Evolutionary conservation across 1,140 invertebrate species (phyloP), one percentile per base, ranked within the genome.

Genomic region (Euwallacea similis): DNA sequence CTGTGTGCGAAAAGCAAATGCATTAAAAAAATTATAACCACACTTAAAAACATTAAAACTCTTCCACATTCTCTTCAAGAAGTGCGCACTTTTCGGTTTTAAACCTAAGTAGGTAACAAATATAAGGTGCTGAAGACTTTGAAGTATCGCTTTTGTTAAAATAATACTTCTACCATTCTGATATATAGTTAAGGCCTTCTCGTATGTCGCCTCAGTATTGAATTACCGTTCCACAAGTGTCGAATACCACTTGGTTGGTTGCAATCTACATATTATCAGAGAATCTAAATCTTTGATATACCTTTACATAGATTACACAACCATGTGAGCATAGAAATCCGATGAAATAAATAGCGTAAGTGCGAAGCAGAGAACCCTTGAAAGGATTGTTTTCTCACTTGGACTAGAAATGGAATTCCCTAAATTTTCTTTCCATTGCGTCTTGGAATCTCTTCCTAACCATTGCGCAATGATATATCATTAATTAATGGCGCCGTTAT

Each of bases 141-240:
- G 33, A 71, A 71, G 69, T 71, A 65, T 58, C 46, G 63, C 56
- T 61, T 71, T 71, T 71, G 56, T 71, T 66, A 71, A 71, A 60
- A 71, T 59, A 65, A 71, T 71, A 43, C 53, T 66, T 71, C 42
- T 53, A 33, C 21, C 21, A 56, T 43, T 63, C 68, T 63, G 68
- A 62, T 63, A 70, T 63, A 63, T 47, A 50, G 7, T 63, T 63
- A 63, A 63, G 55, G 9, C 7, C 7, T 33, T 70, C 16, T 71
- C 63, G 53, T 50, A 60, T 71, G 15, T 41, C 69, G 7, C 10
- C 41, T 66, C 2, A 16, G 21, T 71, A 65, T 71, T 33, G 53
- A 10, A 16, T 71, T 59, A 13, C 69, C 44, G 56, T 71, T 71
- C 62, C 62, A 71, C 69, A 66, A 70, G 69, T 71, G 69, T 71